A percentile compares a stretch with the other conserved stretches of the same genome.
phyloP scores from a whole-genome alignment of 2,113 vertebrate species.

The Callionymus lyra region DNA sequence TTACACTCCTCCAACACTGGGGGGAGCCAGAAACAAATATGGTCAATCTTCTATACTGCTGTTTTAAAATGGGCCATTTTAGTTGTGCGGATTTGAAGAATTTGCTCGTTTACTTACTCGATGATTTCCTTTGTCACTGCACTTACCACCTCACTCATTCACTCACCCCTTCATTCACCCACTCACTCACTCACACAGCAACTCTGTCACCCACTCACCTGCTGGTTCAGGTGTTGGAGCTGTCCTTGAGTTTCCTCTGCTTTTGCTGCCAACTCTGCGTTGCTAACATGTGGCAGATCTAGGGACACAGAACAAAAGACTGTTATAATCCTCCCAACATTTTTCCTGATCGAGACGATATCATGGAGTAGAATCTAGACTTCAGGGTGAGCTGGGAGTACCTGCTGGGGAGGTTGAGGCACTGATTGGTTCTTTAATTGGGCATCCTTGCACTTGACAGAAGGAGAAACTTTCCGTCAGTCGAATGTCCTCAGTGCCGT shows the following conservation, averaged over 20 bases:
- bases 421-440: conserved; percentile 26
- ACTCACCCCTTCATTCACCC: too few species aligned
- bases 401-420: conserved; percentile 46
- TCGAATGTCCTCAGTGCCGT: conserved; percentile 60
- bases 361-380: too few species aligned
- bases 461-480: conserved; percentile 41
- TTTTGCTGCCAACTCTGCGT: conserved; percentile 60
- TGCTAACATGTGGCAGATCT: conserved; percentile 56
- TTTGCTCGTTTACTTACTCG: too few species aligned
- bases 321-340: too few species aligned
- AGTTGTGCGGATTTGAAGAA: too few species aligned
- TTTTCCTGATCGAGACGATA: too few species aligned
- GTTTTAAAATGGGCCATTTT: too few species aligned
- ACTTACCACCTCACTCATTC: too few species aligned
- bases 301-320: conserved; percentile 20
- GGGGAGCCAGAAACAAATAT: too few species aligned
- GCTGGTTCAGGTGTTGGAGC: conserved; percentile 60
- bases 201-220: conserved; percentile 39
- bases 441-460: conserved; percentile 31
- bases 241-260: conserved; percentile 66
- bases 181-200: conserved; percentile 6
- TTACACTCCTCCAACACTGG: too few species aligned
- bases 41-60: too few species aligned
- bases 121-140: too few species aligned
- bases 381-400: conserved; percentile 19